phyloP scores from a whole-genome alignment of 2,113 vertebrate genomes.

The Gymnorhina tibicen region DNA sequence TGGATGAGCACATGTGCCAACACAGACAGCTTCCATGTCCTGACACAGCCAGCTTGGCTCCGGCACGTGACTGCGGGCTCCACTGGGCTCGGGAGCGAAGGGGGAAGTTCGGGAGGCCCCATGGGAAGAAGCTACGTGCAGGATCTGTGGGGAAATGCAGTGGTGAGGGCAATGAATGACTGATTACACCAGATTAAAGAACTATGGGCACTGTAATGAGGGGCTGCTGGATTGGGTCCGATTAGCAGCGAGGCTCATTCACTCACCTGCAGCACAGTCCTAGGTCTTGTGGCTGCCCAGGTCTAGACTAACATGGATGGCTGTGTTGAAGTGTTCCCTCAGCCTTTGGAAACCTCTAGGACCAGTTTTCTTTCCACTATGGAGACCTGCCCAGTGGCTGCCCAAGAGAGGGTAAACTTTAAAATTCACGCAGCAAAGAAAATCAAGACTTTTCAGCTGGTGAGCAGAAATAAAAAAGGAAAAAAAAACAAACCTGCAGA shows the following conservation, averaged over 20 bases:
- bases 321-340: not conserved
- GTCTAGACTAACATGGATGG: fast-evolving
- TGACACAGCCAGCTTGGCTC: not conserved
- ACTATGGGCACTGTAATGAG: fast-evolving
- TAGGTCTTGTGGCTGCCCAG: not conserved
- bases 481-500: not conserved
- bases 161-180: not conserved
- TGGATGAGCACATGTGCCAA: fast-evolving
- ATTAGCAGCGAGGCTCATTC: fast-evolving
- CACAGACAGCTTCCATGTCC: not conserved
- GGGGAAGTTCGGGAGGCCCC: fast-evolving
- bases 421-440: not conserved
- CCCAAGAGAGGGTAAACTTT: not conserved
- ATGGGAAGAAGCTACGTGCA: fast-evolving
- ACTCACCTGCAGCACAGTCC: not conserved
- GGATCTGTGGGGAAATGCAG: not conserved
- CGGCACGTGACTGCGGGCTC: not conserved
- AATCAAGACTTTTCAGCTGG: not conserved
- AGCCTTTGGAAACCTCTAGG: not conserved
- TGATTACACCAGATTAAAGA: too few species aligned
- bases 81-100: not conserved
- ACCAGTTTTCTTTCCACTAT: not conserved
- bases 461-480: not conserved
- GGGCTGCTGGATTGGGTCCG: fast-evolving
- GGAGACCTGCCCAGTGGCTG: not conserved